Base-by-base conservation (phyloP, 2,797 vertebrate species). In the Anniella stebbinsi region DNA sequence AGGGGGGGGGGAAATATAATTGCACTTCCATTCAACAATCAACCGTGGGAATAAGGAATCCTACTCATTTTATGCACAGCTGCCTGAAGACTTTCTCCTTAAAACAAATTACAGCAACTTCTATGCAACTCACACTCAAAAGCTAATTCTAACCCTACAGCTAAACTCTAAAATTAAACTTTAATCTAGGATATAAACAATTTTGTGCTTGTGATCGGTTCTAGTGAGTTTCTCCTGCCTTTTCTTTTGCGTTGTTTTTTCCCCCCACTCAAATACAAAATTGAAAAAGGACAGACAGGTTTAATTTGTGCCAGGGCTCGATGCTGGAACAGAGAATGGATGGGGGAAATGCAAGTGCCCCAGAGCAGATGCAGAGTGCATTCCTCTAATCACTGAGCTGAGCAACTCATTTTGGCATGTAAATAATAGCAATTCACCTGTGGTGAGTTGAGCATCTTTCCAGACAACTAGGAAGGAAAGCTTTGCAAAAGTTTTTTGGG, bases 31-130 rank as follows among this genome's bases (percentile, higher is more conserved):
- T 97, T 97, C 97, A 97, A 97, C 97, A 97, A 97, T 96, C 97
- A 98, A 97, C 97, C 93, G 95, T 97, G 97, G 97, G 97, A 98
- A 97, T 98, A 97, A 97, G 96, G 97, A 97, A 96, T 97, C 97
- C 96, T 94, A 94, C 97, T 97, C 97, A 97, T 97, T 97, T 97
- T 97, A 97, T 97, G 96, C 97, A 97, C 96, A 97, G 97, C 97
- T 98, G 98, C 97, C 97, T 54, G 96, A 98, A 97, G 97, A 97
- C 97, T 97, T 98, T 98, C 97, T 98, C 97, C 98, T 99, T 98
- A 98, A 98, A 98, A 98, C 98, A 98, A 98, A 99, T 99, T 98
- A 98, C 97, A 96, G 97, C 96, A 96, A 97, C 97, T 98, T 98
- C 98, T 98, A 97, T 98, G 98, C 97, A 96, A 97, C 97, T 94